Evolutionary conservation across 2,113 vertebrate genomes (phyloP).

Genomic region (Uria aalge): DNA sequence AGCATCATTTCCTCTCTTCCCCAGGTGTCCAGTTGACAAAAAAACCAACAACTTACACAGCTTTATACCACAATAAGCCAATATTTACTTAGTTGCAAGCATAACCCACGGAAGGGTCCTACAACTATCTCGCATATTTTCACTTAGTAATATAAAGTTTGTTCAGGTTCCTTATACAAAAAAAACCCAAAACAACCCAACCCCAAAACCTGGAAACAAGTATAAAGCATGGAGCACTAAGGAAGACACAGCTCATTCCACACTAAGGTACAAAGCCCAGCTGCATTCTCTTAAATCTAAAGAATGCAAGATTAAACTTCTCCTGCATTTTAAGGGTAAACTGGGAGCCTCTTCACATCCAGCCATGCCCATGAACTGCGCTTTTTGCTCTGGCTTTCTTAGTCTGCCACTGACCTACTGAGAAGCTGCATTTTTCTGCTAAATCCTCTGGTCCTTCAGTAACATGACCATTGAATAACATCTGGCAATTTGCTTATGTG

Average conservation of each 20-base stretch:
- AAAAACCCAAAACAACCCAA: neutral
- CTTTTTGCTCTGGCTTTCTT: neutral
- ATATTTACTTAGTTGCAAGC: neutral
- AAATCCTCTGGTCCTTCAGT: neutral
- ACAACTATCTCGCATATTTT: neutral
- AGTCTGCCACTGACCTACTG: neutral
- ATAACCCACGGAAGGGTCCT: neutral
- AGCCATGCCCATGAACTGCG: neutral
- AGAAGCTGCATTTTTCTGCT: slow-evolving; percentile 6
- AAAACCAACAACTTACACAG: neutral
- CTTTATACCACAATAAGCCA: neutral
- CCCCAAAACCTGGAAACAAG: neutral
- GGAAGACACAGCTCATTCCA: neutral
- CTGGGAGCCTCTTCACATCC: neutral
- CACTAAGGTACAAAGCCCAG: neutral
- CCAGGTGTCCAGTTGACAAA: neutral
- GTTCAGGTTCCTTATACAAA: neutral
- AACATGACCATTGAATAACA: neutral
- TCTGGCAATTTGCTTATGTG: slow-evolving; percentile 36
- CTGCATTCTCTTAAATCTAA: neutral
- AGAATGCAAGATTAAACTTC: neutral
- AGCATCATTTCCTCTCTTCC: neutral
- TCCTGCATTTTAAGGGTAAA: neutral
- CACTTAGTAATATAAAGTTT: neutral
- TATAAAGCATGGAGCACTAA: neutral